Conservation (phyloP, 1,140 invertebrate species). For the Drosophila tsacasi region DNA sequence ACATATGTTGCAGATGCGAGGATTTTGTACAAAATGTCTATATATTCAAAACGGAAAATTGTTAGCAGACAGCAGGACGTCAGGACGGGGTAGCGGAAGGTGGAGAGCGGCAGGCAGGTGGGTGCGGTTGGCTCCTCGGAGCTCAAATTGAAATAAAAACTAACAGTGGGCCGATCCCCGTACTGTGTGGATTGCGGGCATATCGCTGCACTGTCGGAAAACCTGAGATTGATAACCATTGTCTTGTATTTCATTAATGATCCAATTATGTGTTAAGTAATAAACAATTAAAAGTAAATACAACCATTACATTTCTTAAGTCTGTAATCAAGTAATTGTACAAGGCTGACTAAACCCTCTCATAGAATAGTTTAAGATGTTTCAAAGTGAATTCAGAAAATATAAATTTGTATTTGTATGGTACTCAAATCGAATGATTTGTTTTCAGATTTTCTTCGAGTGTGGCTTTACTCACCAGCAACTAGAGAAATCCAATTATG, state of each 20-base stretch:
- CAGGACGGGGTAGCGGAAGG: conserved; percentile 6
- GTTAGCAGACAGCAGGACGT: conserved; percentile 60
- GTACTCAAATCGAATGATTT: neutral
- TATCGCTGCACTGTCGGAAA: conserved; percentile 7
- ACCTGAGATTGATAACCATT: neutral
- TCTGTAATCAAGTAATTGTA: too few relatives aligned
- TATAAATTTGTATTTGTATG: too few relatives aligned
- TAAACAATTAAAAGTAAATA: too few relatives aligned
- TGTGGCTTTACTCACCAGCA: conserved; percentile 45
- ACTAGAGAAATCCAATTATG: conserved; percentile 84
- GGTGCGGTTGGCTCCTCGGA: conserved; percentile 32
- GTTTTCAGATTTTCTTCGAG: conserved; percentile 7
- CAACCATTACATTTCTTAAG: too few relatives aligned
- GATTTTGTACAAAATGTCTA: conserved; percentile 81
- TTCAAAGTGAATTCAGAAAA: too few relatives aligned
- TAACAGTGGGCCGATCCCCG: conserved; percentile 31
- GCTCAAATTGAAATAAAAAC: conserved; percentile 82
- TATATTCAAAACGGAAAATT: conserved; percentile 81
- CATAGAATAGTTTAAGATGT: too few relatives aligned
- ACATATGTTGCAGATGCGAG: conserved; percentile 63
- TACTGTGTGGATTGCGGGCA: conserved; percentile 24
- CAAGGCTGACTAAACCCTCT: too few relatives aligned
- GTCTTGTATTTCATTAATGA: too few relatives aligned
- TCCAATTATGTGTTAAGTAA: too few relatives aligned
- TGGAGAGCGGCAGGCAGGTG: conserved; percentile 17